phyloP scores from a whole-genome alignment of 2,888 invertebrate species.

The Tortrix viridana region DNA sequence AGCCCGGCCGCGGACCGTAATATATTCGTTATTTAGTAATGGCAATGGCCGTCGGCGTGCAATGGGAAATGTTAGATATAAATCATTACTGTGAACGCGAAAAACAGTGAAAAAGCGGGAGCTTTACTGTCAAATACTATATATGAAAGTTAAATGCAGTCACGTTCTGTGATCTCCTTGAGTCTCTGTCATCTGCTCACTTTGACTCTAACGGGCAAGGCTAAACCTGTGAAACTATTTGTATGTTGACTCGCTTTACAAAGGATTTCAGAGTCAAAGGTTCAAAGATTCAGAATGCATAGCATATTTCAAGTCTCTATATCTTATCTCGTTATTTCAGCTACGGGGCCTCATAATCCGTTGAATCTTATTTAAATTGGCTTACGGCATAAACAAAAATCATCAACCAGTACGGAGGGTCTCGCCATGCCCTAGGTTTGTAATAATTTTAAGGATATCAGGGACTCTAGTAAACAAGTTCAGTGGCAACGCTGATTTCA shows the following conservation, averaged over 20 bases:
- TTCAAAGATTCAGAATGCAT: not conserved
- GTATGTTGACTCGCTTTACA: not conserved
- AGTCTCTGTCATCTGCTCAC: not conserved
- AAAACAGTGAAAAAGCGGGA: no score
- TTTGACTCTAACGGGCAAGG: not conserved
- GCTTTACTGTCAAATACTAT: no score
- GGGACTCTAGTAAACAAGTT: no score
- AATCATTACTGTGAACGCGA: not conserved
- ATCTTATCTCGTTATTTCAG: conserved; percentile 2
- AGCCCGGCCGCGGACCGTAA: conserved; percentile 17
- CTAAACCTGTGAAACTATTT: not conserved
- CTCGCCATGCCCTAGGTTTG: no score
- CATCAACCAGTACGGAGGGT: no score
- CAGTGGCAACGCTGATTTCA: no score
- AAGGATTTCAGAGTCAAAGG: not conserved
- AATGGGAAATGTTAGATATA: conserved; percentile 15
- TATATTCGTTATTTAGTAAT: conserved; percentile 35
- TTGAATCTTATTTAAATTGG: not conserved
- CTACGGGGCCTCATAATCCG: not conserved
- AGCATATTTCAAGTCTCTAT: not conserved
- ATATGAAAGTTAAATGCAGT: no score
- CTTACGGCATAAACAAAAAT: not conserved
- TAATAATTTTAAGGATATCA: no score
- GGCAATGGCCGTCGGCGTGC: conserved; percentile 3
- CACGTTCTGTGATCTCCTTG: no score